Evolutionary conservation across 2,888 invertebrate genomes (phyloP).

Genomic region (Dasypolia templi): DNA sequence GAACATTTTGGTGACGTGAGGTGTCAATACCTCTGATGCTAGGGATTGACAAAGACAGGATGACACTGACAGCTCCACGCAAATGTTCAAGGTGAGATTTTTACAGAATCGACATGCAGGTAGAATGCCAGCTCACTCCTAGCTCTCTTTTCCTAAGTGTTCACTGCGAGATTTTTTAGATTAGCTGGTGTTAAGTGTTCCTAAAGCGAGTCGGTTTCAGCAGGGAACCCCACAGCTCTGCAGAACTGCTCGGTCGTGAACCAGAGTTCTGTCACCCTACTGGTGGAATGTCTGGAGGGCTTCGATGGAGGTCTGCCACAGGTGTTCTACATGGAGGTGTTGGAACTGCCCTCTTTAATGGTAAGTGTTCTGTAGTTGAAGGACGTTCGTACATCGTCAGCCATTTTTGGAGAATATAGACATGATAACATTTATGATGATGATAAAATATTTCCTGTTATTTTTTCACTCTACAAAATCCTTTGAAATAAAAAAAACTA

Average conservation of each 20-base stretch:
- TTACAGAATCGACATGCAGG: no score
- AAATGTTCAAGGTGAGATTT: no score
- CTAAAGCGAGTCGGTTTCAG: constrained; percentile 56
- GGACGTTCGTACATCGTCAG: background rate
- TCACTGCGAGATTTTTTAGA: no score
- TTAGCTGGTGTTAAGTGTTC: background rate
- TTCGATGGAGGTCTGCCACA: constrained; percentile 96
- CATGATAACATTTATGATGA: no score
- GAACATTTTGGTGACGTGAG: no score
- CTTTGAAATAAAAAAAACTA: no score
- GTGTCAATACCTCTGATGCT: no score
- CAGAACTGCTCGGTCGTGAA: constrained; percentile 96
- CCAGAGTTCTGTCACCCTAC: constrained; percentile 91
- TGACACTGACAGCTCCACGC: no score
- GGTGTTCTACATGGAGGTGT: constrained; percentile 94
- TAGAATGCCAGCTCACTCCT: no score
- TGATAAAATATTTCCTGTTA: background rate
- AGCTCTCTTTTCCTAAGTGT: no score
- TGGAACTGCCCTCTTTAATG: constrained; percentile 92
- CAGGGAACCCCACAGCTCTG: constrained; percentile 95
- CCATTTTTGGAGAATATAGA: no score
- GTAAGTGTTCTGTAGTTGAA: constrained; percentile 69
- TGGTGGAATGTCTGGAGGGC: constrained; percentile 95
- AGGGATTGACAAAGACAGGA: no score
- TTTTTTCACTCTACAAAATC: background rate